phyloP scores from a whole-genome alignment of 2,113 vertebrate species.

The Ahaetulla prasina region DNA sequence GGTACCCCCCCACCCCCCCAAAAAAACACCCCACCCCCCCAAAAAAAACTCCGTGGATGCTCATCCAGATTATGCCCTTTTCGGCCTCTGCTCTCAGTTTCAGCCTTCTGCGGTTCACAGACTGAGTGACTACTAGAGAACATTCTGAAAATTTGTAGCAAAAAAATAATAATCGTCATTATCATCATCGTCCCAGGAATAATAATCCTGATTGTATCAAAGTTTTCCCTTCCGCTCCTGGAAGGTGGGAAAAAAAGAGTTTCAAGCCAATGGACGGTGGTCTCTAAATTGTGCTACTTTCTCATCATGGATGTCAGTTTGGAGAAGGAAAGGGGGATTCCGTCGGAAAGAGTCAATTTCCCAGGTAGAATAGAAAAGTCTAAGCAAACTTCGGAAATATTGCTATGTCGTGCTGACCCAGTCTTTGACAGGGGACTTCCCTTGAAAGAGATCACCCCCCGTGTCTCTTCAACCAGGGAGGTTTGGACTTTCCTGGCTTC shows the following conservation, averaged over 20 bases:
- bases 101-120: slow-evolving; percentile 21
- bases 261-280: slow-evolving; percentile 61
- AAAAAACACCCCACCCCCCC: neutral
- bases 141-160: slow-evolving; percentile 52
- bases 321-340: slow-evolving; percentile 58
- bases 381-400: slow-evolving; percentile 65
- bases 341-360: slow-evolving; percentile 48
- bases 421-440: slow-evolving; percentile 43
- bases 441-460: slow-evolving; percentile 40
- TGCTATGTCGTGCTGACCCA: slow-evolving; percentile 63
- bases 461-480: slow-evolving; percentile 17
- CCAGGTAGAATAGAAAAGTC: slow-evolving; percentile 61
- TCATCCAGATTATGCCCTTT: slow-evolving; percentile 36
- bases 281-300: slow-evolving; percentile 77
- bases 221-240: slow-evolving; percentile 15
- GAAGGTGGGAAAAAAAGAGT: slow-evolving; percentile 48
- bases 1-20: neutral
- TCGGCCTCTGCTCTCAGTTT: slow-evolving; percentile 13
- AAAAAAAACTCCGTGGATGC: slow-evolving; percentile 27
- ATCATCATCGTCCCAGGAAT: neutral
- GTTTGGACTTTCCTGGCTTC: slow-evolving; percentile 40
- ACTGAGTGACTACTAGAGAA: slow-evolving; percentile 21
- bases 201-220: slow-evolving; percentile 26
- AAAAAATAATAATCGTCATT: neutral
- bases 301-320: slow-evolving; percentile 69